These are phyloP conservation scores for Liasis olivaceus DNA, from an alignment of 2,797 vertebrate species.

Conservation along the genomic window DNA sequence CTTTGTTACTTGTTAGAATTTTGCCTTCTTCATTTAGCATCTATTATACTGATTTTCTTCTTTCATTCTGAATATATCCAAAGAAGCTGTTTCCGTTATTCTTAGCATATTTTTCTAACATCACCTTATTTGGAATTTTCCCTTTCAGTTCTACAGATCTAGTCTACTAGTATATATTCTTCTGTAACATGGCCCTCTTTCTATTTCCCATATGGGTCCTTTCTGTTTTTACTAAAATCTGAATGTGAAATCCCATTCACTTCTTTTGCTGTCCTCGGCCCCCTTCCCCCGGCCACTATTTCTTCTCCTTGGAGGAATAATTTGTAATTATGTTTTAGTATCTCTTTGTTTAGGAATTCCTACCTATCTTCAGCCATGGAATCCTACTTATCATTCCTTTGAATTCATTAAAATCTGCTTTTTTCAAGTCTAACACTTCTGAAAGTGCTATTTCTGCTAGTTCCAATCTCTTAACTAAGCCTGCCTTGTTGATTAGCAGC, in stretches of 20 bases:
- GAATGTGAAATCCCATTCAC: neutral
- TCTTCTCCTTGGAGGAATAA: neutral
- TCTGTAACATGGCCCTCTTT: neutral
- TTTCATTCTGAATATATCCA: neutral
- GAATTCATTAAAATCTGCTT: neutral
- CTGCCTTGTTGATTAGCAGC: neutral
- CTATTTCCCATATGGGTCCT: neutral
- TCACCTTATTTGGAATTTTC: neutral
- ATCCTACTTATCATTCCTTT: neutral
- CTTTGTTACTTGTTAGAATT: neutral
- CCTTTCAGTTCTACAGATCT: neutral
- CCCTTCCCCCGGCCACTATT: neutral
- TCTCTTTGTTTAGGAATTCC: neutral
- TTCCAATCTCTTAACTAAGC: neutral
- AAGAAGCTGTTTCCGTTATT: neutral
- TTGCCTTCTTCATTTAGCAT: neutral
- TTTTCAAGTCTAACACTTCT: neutral
- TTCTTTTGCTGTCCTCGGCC: neutral
- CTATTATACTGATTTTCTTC: neutral
- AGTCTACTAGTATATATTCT: neutral
- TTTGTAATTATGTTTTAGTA: neutral
- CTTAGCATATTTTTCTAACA: neutral
- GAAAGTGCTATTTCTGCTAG: neutral
- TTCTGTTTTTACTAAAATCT: neutral
- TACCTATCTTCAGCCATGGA: neutral